Base-by-base conservation (phyloP, 2,888 invertebrate species). In the Desoria tigrina region DNA sequence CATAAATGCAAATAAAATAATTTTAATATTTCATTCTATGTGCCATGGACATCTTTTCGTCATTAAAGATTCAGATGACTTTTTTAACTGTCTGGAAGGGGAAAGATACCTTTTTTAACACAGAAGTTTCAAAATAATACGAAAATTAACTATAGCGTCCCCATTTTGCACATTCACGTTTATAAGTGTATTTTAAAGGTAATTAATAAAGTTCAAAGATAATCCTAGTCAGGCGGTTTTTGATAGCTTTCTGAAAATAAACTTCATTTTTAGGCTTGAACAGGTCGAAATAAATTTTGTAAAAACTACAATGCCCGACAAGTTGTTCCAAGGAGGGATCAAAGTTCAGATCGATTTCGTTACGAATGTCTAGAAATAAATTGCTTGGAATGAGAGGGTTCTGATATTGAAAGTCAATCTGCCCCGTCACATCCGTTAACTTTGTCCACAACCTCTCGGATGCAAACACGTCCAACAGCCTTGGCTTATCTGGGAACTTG, bases 271-370 rank as follows among this genome's bases (percentile, higher is more conserved):
- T 7, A 23, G 37, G n/a, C 42, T 26, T 53, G 9, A 61, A 61
- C 1, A 61, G 23, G 16, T 60, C 50, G 50, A 61, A 61, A 26
- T 53, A 27, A 1, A 62, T 42, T 59, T 66, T 61, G 23, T 62
- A 66, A 21, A 62, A 51, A 18, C 58, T 53, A 27, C 66, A 66
- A 32, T 37, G 28, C 23, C 62, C 66, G 1, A 62, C 66, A 24
- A 62, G 28, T 50, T 66, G 66, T 26, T 50, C 51, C 18, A 65
- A 49, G n/a, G 14, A 37, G 3, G 51, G 51, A 18, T 65, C 65
- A 60, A 55, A n/a, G 11, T 51, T 50, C 9, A 50, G 60, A 28
- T 55, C 27, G 6, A 18, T n/a, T 3, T 26, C 28, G 4, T 27
- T 6, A n/a, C 55, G 4, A 6, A n/a, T 26, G 4, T 55, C 28